These are phyloP conservation scores for Danio jaintianensis DNA, from an alignment of 2,797 vertebrate species.

Conservation along the genomic window DNA sequence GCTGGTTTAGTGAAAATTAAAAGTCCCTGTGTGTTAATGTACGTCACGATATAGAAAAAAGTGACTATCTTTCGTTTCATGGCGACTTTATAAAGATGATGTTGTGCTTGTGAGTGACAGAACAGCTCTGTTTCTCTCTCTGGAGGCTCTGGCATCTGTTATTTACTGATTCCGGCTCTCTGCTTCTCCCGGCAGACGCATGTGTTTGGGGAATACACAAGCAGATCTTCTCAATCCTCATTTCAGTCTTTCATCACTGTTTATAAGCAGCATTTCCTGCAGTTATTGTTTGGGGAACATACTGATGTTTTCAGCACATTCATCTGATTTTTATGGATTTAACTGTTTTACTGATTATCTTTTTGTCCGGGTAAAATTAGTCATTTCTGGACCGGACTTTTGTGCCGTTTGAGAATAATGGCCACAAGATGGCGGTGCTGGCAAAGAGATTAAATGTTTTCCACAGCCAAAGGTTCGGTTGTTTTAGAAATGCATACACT, in stretches of 20 bases:
- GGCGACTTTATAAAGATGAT: no score
- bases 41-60: no score
- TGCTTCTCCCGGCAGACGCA: constrained; percentile 45
- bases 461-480: neutral
- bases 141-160: constrained; percentile 68
- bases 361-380: neutral
- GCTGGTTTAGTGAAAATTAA: no score
- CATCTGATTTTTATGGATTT: neutral
- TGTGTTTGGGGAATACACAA: constrained; percentile 49
- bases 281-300: neutral
- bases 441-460: neutral
- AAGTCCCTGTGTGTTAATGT: no score
- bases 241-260: neutral
- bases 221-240: constrained; percentile 20
- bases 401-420: neutral
- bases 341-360: neutral
- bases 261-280: neutral
- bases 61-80: no score
- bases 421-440: constrained; percentile 48
- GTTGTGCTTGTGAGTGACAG: constrained; percentile 68
- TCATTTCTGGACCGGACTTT: neutral
- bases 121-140: constrained; percentile 57
- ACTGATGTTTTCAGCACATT: neutral
- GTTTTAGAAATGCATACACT: neutral
- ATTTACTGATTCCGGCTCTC: constrained; percentile 71